Percentiles rank a stretch among this genome's conserved stretches.
Evolutionary conservation across 2,797 vertebrate species (phyloP).

Genomic region (Lycodopsis pacificus): DNA sequence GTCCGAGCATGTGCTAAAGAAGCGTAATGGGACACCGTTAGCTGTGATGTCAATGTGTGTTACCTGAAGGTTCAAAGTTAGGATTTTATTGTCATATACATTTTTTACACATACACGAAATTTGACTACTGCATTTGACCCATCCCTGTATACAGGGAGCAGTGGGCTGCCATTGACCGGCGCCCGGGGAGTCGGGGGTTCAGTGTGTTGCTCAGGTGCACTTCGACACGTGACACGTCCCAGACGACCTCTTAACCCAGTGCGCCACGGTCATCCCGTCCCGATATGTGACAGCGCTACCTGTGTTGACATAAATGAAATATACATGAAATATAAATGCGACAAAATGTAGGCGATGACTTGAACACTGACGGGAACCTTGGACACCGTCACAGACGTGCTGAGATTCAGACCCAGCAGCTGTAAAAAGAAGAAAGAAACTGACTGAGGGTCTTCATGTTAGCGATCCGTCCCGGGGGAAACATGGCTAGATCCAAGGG

Average conservation of each 20-base stretch:
- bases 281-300: too few species aligned
- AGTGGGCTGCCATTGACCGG: too few species aligned
- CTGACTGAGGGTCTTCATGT: neutral
- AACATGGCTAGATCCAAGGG: slow-evolving; percentile 31
- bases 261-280: too few species aligned
- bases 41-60: neutral
- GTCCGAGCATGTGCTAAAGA: too few species aligned
- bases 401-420: slow-evolving; percentile 17
- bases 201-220: too few species aligned
- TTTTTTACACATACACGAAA: too few species aligned
- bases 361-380: neutral
- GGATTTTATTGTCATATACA: too few species aligned
- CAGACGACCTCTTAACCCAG: too few species aligned
- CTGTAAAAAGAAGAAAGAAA: neutral
- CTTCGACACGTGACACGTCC: too few species aligned
- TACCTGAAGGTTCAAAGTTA: neutral
- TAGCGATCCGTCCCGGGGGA: slow-evolving; percentile 30
- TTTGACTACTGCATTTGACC: too few species aligned
- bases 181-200: too few species aligned
- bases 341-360: neutral
- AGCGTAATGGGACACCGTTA: neutral
- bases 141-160: too few species aligned
- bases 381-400: neutral
- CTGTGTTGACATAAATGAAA: neutral
- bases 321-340: slow-evolving; percentile 18